Evolutionary conservation across 1,140 invertebrate species (phyloP).

Genomic region (Steinernema khuongi): DNA sequence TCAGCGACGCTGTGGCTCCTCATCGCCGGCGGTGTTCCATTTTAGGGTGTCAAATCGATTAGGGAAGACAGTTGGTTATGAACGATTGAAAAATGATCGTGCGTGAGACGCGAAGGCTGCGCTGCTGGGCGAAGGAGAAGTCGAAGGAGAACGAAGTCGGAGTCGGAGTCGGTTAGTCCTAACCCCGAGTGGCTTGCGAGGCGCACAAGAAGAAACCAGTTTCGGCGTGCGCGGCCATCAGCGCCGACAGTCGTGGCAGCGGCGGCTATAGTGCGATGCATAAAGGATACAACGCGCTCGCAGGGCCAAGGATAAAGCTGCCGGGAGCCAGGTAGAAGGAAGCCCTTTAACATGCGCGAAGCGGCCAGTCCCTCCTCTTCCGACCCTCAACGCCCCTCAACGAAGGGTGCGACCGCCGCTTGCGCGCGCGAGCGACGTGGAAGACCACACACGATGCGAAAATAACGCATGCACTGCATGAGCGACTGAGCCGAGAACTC

Average conservation of each 20-base stretch:
- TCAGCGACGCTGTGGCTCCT: too few relatives aligned
- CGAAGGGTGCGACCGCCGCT: neutral
- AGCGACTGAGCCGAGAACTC: neutral
- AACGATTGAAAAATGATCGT: constrained; percentile 13
- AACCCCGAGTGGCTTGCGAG: neutral
- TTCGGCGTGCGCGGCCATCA: constrained; percentile 8
- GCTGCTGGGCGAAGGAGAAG: too few relatives aligned
- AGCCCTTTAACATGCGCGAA: neutral
- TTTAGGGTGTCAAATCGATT: constrained; percentile 15
- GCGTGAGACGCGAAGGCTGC: too few relatives aligned
- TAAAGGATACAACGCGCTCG: neutral
- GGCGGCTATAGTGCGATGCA: neutral
- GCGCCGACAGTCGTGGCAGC: neutral
- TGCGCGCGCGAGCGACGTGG: neutral
- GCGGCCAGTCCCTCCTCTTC: neutral
- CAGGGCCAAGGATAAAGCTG: neutral
- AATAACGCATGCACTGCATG: neutral
- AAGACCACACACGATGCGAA: neutral
- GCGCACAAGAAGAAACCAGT: constrained; percentile 1
- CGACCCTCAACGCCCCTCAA: neutral
- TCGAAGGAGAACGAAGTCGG: constrained; percentile 5
- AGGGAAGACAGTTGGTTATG: constrained; percentile 15
- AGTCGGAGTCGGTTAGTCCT: constrained; percentile 9
- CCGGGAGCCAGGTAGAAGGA: neutral
- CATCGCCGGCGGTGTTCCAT: constrained; percentile 16